Base-by-base conservation (phyloP, 2,797 vertebrate species). In the Nannoperca australis region DNA sequence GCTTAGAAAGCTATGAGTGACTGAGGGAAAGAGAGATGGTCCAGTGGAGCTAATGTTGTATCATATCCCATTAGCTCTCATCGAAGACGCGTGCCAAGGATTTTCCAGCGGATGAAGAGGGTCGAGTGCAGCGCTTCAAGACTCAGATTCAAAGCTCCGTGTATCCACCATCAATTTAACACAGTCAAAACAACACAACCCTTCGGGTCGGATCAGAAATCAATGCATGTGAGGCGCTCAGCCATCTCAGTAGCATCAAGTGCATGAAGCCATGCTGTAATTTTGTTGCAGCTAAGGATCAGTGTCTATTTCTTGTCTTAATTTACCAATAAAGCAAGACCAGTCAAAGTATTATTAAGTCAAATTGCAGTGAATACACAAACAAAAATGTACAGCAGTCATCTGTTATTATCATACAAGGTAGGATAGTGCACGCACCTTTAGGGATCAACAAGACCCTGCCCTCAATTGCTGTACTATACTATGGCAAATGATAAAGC, bases 51-150 rank as follows among this genome's bases (percentile, higher is more conserved):
- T 77, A 75, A 78, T 62, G 83, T 84, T 44, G 32, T 78, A 85
- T 92, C 90, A 79, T 78, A 90, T 90, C 85, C 36, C 68, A 89
- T 92, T 91, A 88, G 79, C 59, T 73, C 72, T 78, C 65, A 73
- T 78, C 68, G 56, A 80, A 82, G 87, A 89, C 11, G 24, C 49
- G 59, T 83, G 88, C 68, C 18, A 34, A 67, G 73, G 76, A 78
- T 84, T 86, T 89, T 81, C 80, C 72, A 70, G 22, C 2, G 59
- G 54, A 83, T 54, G 74, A 83, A 49, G 50, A 42, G 67, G 47
- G 22, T 58, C 24, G 60, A 82, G 77, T 63, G 74, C 53, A 49
- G 47, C 3, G 30, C 70, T 65, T 22, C 15, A 47, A 63, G 73
- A 54, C 47, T 62, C 49, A 0, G 22, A 84, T 77, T 76, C 44